phyloP scores from a whole-genome alignment of 1,140 invertebrate species.

The Drosophila sturtevanti region DNA sequence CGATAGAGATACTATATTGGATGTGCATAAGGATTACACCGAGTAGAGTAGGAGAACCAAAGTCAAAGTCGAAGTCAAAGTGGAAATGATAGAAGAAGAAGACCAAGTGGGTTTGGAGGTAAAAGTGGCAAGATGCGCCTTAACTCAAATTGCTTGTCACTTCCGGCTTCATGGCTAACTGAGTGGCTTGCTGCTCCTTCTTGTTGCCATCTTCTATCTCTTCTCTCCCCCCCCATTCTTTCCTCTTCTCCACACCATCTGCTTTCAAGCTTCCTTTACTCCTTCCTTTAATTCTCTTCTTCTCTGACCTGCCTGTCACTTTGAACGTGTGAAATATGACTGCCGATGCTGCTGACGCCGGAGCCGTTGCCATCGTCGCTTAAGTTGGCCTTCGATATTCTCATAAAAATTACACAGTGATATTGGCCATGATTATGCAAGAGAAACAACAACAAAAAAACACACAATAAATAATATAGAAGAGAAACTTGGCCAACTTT shows the following conservation, averaged over 20 bases:
- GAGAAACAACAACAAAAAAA: neutral
- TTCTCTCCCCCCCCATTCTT: neutral
- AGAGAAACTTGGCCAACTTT: conserved; percentile 3
- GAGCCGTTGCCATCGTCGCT: conserved; percentile 24
- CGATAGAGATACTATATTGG: neutral
- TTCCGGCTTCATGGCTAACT: conserved; percentile 29
- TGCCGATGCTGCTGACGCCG: conserved; percentile 1
- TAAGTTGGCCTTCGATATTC: conserved; percentile 70
- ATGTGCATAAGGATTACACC: neutral
- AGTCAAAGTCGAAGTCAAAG: neutral
- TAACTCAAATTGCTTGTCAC: conserved; percentile 56
- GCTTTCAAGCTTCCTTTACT: too few relatives aligned
- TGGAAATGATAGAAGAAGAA: neutral
- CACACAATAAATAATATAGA: neutral
- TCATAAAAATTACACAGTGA: conserved; percentile 57
- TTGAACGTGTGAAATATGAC: conserved; percentile 50
- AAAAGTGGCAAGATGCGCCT: conserved; percentile 6
- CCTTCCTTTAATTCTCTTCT: neutral
- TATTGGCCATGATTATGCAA: conserved; percentile 27
- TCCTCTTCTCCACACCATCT: too few relatives aligned
- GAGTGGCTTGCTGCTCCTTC: neutral
- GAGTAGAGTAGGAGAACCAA: neutral
- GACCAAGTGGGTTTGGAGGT: neutral
- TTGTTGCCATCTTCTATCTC: neutral
- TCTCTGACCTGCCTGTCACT: neutral